These are phyloP conservation scores for Microplitis deprimator DNA, from an alignment of 2,888 invertebrate species.

Conservation along the genomic window DNA sequence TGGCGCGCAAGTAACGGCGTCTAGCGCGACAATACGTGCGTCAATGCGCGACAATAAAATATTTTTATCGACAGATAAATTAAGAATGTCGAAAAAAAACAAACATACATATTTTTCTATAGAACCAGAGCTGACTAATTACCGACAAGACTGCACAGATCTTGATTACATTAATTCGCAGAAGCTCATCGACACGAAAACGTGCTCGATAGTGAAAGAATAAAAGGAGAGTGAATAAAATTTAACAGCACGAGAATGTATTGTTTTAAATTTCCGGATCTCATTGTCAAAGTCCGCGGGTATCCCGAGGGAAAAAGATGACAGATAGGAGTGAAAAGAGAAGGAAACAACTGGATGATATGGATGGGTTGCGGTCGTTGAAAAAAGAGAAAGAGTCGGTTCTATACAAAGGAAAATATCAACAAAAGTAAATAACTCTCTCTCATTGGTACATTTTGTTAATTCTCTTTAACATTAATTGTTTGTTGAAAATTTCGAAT, in stretches of 20 bases:
- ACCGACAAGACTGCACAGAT: neutral
- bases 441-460: neutral
- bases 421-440: constrained; percentile 1
- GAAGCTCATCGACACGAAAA: neutral
- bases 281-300: constrained; percentile 8
- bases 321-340: neutral
- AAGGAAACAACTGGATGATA: neutral
- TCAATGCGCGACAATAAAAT: constrained; percentile 9
- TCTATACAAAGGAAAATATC: neutral
- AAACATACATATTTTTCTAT: neutral
- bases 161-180: neutral
- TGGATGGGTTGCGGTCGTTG: neutral
- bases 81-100: neutral
- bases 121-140: too few species aligned
- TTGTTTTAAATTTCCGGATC: constrained; percentile 12
- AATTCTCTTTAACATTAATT: neutral
- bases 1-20: constrained; percentile 15
- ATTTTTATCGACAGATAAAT: neutral
- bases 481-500: neutral
- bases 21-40: constrained; percentile 2
- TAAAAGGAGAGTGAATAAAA: constrained; percentile 3
- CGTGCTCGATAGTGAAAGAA: neutral
- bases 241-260: constrained; percentile 5
- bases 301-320: neutral
- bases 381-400: neutral